These are phyloP conservation scores for Pygocentrus nattereri DNA, from an alignment of 2,797 vertebrate species.

Conservation along the genomic window DNA sequence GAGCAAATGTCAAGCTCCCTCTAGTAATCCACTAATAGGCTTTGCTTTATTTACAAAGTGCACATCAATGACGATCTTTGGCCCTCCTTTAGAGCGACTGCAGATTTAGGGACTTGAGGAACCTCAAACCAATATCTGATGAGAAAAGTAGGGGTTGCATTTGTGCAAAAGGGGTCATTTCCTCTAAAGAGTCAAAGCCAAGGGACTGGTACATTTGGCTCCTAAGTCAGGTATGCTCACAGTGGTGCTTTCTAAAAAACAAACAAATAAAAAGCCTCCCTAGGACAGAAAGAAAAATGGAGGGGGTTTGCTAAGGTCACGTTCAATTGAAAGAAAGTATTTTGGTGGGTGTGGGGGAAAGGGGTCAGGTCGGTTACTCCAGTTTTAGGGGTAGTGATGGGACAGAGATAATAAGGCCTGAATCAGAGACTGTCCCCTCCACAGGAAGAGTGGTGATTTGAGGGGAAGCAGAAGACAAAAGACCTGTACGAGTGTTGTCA, in stretches of 20 bases:
- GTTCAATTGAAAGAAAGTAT: constrained; percentile 30
- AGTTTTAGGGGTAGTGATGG: neutral
- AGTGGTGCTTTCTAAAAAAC: constrained; percentile 67
- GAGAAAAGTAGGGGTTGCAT: constrained; percentile 42
- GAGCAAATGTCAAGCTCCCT: constrained; percentile 61
- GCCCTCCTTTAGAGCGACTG: constrained; percentile 49
- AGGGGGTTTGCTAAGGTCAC: constrained; percentile 40
- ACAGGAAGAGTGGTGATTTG: neutral
- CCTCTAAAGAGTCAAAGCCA: constrained; percentile 60
- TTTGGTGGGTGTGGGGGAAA: constrained; percentile 1
- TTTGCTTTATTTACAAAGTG: constrained; percentile 63
- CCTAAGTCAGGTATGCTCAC: constrained; percentile 72
- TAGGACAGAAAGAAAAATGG: constrained; percentile 48
- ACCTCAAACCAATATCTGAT: constrained; percentile 55
- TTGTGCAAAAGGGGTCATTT: constrained; percentile 51
- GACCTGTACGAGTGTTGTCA: neutral
- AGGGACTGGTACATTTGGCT: constrained; percentile 48
- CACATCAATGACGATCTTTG: constrained; percentile 42
- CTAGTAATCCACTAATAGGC: constrained; percentile 20
- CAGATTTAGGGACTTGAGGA: constrained; percentile 31
- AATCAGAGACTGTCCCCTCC: constrained; percentile 1
- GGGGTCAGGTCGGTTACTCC: neutral
- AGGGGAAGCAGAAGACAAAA: constrained; percentile 3
- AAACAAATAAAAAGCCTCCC: constrained; percentile 38
- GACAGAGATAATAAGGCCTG: neutral